Base-by-base conservation (phyloP, 2,888 invertebrate genomes). In the Hyppa rectilinea region DNA sequence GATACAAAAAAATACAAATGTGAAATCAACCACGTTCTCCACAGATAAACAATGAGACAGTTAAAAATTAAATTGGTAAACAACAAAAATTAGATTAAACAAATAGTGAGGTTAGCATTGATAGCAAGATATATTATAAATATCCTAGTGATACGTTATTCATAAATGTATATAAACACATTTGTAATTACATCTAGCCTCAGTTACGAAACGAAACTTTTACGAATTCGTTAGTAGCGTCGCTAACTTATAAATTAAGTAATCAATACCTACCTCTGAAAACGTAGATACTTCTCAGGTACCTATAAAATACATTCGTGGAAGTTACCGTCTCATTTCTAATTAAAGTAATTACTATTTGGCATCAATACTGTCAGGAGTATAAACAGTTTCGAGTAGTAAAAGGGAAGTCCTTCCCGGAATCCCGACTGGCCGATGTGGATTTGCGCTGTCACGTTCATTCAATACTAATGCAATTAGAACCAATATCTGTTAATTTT, bases 391-490 rank as follows among this genome's bases (percentile, higher is more conserved):
- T 75, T 17, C n/a, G 29, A 38, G n/a, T 47, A 29, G 45, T 64
- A 53, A 49, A 58, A 62, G 20, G 9, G 4, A 20, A 53, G 38
- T 63, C 12, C 26, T 67, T 64, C 68, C 26, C 17, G 50, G 56
- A 61, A 56, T 68, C 31, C 45, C 43, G 31, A 14, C 29, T 45
- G 29, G 34, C 38, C 53, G 17, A 36, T 66, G 50, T 29, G 55
- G 59, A 49, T 79, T 77, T 74, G 62, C 49, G 29, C 23, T 70
- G 34, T 73, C 34, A 45, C 52, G 20, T 79, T 40, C 36, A 75
- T 67, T 65, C 55, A 60, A 59, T 53, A 56, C 34, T 81, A 52
- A 81, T 63, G 29, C 65, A 76, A 77, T 81, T 77, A 73, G 65
- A 47, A 64, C 62, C 49, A 58, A 64, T 69, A 61, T 61, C 67